These are phyloP conservation scores for Panagrolaimus sp. DNA, from an alignment of 1,140 invertebrate genomes.

Conservation along the genomic window DNA sequence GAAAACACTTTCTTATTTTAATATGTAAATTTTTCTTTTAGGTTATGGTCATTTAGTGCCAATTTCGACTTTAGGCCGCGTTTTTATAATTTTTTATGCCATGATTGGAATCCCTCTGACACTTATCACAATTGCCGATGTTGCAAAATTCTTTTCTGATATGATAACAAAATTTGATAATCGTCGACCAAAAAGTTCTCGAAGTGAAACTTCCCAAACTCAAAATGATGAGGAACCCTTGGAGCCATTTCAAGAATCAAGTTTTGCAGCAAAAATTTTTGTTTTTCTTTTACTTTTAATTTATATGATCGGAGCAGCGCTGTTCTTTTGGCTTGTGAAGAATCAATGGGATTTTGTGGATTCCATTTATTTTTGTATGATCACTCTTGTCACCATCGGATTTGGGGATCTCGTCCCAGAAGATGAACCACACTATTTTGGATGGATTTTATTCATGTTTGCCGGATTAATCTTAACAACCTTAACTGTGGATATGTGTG, in stretches of 20 bases:
- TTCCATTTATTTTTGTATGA: slow-evolving; percentile 46
- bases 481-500: slow-evolving; percentile 43
- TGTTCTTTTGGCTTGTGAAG: slow-evolving; percentile 32
- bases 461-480: slow-evolving; percentile 43
- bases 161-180: slow-evolving; percentile 18
- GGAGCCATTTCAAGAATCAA: background rate
- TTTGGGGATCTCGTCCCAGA: slow-evolving; percentile 46
- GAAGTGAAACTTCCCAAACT: background rate
- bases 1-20: too few species aligned
- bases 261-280: slow-evolving; percentile 26
- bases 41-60: slow-evolving; percentile 35
- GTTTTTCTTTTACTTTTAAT: slow-evolving; percentile 34
- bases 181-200: background rate
- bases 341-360: slow-evolving; percentile 42
- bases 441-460: slow-evolving; percentile 51
- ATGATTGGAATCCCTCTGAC: slow-evolving; percentile 47
- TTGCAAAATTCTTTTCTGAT: slow-evolving; percentile 49
- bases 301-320: slow-evolving; percentile 36
- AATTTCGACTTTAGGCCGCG: slow-evolving; percentile 44
- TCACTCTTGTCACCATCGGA: slow-evolving; percentile 47
- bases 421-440: slow-evolving; percentile 32
- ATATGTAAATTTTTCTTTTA: background rate
- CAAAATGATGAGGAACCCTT: too few species aligned
- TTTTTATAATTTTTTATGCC: slow-evolving; percentile 48
- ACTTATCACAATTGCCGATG: slow-evolving; percentile 47